A percentile compares a stretch with the other conserved stretches of the same genome.
Evolutionary conservation across 2,888 invertebrate genomes (phyloP).

Genomic region (Sisyra terminalis): DNA sequence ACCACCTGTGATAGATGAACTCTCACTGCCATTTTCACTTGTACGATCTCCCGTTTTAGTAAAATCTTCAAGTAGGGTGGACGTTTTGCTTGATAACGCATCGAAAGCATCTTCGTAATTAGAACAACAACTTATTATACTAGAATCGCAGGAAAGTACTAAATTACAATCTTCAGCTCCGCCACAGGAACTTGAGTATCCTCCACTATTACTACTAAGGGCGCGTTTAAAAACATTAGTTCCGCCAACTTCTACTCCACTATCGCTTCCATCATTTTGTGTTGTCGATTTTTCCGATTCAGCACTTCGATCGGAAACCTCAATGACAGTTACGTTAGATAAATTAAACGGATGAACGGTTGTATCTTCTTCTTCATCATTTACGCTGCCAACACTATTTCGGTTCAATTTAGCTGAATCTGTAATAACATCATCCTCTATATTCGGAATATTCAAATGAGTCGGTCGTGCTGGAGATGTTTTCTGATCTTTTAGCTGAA

Average conservation of each 20-base stretch:
- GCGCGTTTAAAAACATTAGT: slow-evolving; percentile 29
- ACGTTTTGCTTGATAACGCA: slow-evolving; percentile 26
- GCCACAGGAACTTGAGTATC: slow-evolving; percentile 41
- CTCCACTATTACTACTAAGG: slow-evolving; percentile 37
- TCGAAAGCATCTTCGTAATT: slow-evolving; percentile 46
- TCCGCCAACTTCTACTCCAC: slow-evolving; percentile 56
- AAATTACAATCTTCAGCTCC: slow-evolving; percentile 35
- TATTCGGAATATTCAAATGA: background rate
- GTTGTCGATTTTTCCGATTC: slow-evolving; percentile 6
- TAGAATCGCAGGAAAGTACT: slow-evolving; percentile 58
- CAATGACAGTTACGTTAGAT: slow-evolving; percentile 22
- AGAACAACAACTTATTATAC: slow-evolving; percentile 60
- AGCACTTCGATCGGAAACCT: slow-evolving; percentile 10
- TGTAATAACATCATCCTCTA: background rate
- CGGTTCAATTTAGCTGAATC: too few relatives aligned
- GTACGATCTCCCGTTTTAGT: slow-evolving; percentile 25
- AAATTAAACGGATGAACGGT: slow-evolving; percentile 23
- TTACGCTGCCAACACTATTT: background rate
- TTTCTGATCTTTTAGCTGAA: background rate
- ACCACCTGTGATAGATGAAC: slow-evolving; percentile 48
- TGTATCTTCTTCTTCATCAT: slow-evolving; percentile 14
- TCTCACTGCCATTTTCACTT: slow-evolving; percentile 61
- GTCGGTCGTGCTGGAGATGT: slow-evolving; percentile 1
- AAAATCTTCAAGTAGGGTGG: slow-evolving; percentile 24
- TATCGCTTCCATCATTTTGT: slow-evolving; percentile 55